Evolutionary conservation across 2,113 vertebrate species (phyloP).

Genomic region (Gymnobelideus leadbeateri): DNA sequence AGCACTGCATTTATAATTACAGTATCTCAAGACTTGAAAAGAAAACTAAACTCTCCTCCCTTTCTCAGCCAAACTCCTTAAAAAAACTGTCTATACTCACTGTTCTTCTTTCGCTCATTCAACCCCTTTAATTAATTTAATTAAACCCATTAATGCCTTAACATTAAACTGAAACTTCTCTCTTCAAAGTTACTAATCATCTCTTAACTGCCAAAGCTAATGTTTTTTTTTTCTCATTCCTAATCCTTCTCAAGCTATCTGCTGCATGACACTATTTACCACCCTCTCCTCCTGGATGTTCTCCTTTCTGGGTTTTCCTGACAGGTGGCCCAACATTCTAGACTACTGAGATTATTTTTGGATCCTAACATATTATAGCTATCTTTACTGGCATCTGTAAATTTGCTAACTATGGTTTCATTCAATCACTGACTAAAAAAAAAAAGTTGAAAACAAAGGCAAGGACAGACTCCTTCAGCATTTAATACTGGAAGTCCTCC

Average conservation of each 20-base stretch:
- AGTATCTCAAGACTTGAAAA: background rate
- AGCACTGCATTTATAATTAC: background rate
- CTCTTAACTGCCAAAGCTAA: background rate
- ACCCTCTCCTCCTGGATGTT: background rate
- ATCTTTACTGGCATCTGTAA: background rate
- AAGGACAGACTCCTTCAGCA: background rate
- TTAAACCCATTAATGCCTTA: background rate
- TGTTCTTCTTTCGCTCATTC: background rate
- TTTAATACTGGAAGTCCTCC: background rate
- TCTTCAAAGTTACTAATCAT: background rate
- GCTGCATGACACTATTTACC: background rate
- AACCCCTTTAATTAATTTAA: background rate
- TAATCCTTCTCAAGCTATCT: background rate
- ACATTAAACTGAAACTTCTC: background rate
- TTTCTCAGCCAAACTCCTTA: background rate
- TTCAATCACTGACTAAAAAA: background rate
- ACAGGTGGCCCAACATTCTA: background rate
- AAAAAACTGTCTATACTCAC: background rate
- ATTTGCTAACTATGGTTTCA: background rate
- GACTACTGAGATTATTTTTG: background rate
- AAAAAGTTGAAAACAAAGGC: background rate
- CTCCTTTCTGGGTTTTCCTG: background rate
- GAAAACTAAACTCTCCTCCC: background rate
- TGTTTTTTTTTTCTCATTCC: background rate
- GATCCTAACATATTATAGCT: background rate